Evolutionary conservation across 2,888 invertebrate genomes (phyloP), one percentile per base, ranked within the genome.

Genomic region (Eupeodes luniger): DNA sequence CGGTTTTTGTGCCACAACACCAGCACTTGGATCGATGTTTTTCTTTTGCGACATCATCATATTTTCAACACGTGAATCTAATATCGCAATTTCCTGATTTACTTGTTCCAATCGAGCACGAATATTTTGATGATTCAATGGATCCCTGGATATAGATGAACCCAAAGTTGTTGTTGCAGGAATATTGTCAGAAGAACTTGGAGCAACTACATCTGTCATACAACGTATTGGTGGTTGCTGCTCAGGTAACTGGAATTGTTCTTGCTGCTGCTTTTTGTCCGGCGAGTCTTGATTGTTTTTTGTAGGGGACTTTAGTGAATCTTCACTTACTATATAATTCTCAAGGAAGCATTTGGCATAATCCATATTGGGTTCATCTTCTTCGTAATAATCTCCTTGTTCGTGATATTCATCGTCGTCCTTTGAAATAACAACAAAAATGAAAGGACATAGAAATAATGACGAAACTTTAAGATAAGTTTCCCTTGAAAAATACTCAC

Each of bases 51-150:
- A 90, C 75, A 85, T 27, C 88, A 95, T 95, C 85, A 96, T 95
- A 81, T 94, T 94, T 90, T 95, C 95, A 94, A 96, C 95, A 90
- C 95, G 94, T 86, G 94, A 92, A 90, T 95, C 94, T 69, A 95
- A 92, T 90, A 94, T 93, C 36, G 94, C 94, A 85, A 95, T 94
- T 91, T 95, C 95, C 69, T 94, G 92, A 90, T 95, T 95, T 44
- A 95, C 94, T 57, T 94, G 92, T 88, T 94, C 92, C 89, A 94
- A 90, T 82, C 92, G 92, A 10, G 91, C 91, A 49, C 91, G 91
- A n/a, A 91, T 91, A 79, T 92, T 92, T 74, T 90, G 90, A 84
- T 90, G 90, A 90, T 91, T 89, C n/a, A 91, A 89, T n/a, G 92
- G 92, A 69, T 93, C 91, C 11, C 59, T 70, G 12, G 79, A 16